Percentiles rank a stretch among this genome's conserved stretches.
These are phyloP conservation scores for Andrena flavipes DNA, from an alignment of 2,888 invertebrate species.

Conservation along the genomic window DNA sequence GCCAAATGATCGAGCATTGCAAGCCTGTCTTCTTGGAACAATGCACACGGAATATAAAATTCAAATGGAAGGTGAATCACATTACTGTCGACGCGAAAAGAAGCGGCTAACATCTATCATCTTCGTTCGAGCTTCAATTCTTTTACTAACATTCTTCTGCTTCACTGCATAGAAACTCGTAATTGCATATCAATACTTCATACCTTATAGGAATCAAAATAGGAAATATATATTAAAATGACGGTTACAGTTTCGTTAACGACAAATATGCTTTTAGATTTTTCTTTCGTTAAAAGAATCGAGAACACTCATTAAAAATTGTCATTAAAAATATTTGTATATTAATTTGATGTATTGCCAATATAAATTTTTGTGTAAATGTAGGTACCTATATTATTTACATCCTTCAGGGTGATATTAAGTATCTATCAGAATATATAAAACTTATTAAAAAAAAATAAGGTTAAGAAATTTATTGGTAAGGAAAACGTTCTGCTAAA, in stretches of 20 bases:
- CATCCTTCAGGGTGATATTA: no score
- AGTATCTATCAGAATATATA: no score
- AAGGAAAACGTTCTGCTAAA: no score
- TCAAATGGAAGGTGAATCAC: conserved; percentile 69
- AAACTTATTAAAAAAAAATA: no score
- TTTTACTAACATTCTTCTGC: conserved; percentile 1
- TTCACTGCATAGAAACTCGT: background rate
- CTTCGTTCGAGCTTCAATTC: background rate
- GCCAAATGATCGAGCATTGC: conserved; percentile 22
- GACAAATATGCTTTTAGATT: no score
- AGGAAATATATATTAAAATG: background rate
- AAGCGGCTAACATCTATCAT: conserved; percentile 22
- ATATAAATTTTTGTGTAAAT: no score
- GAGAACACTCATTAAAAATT: no score
- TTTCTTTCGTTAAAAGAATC: no score
- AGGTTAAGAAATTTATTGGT: no score
- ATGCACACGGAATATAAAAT: conserved; percentile 70
- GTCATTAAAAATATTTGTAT: no score
- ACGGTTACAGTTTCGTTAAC: background rate
- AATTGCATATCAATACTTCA: background rate
- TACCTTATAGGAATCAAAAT: background rate
- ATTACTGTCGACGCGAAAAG: conserved; percentile 67
- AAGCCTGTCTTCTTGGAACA: conserved; percentile 53
- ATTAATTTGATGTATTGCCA: no score
- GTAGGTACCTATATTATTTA: no score